A percentile compares a stretch with the other conserved stretches of the same genome.
phyloP scores from a whole-genome alignment of 2,888 invertebrate genomes.

The Harmothoe impar region DNA sequence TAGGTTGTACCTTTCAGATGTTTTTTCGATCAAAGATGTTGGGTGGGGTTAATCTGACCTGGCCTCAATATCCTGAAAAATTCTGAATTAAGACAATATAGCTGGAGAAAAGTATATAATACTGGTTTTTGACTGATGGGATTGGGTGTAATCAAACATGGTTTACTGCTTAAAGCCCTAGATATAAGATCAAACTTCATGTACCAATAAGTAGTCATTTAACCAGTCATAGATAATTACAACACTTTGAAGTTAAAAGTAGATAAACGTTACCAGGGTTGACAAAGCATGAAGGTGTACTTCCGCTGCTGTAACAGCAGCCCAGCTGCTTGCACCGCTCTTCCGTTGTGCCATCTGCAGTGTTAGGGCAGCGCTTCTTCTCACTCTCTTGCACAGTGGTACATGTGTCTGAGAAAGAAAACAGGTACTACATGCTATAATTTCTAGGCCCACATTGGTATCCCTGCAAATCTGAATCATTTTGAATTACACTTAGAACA shows the following conservation, averaged over 20 bases:
- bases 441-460: neutral
- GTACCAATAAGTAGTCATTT: neutral
- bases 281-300: conserved; percentile 22
- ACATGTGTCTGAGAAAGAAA: conserved; percentile 6
- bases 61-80: no score
- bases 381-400: neutral
- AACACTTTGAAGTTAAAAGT: neutral
- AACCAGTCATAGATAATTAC: no score
- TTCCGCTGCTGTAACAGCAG: conserved; percentile 18
- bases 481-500: neutral
- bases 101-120: neutral
- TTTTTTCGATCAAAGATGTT: no score
- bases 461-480: neutral
- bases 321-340: conserved; percentile 45
- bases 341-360: neutral
- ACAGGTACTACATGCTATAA: neutral
- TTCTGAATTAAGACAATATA: neutral
- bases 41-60: no score
- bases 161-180: neutral
- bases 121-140: neutral
- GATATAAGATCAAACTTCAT: neutral
- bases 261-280: conserved; percentile 17
- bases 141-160: neutral
- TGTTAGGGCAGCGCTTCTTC: neutral
- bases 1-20: neutral